Base-by-base conservation (phyloP, 2,797 vertebrate species). In the Capromys pilorides region DNA sequence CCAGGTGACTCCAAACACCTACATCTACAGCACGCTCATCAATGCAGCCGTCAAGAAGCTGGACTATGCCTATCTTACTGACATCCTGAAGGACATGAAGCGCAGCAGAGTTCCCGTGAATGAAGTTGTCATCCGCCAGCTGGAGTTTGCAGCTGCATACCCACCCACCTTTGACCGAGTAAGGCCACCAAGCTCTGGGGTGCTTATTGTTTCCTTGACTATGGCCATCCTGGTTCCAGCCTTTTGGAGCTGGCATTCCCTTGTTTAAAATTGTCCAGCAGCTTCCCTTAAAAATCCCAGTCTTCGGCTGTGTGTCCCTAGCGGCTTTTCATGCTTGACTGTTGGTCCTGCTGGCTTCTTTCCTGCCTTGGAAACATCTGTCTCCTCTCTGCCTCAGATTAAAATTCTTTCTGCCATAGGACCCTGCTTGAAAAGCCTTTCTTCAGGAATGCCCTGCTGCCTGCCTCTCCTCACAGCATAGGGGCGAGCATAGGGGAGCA, bases 101-200 rank as follows among this genome's bases (percentile, higher is more conserved):
- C 98, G 77, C 8, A 97, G 96, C 90, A 94, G 94, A 7, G 98
- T 99, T 81, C 98, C 98, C 7, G 99, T 99, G 54, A 99, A 99
- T 1, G 98, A 99, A 67, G 98, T 99, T 51, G 98, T 99, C 97
- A 98, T 99, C 95, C 98, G 97, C 87, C 99, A 99, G 97, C 98
- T 99, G 96, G 99, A 99, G 97, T 99, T 99, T 1, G 99, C 99
- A 0, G 98, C 99, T 0, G 98, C 98, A 61, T 99, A 99, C 97
- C 99, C 99, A 12, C 98, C 99, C 0, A 98, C 98, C 57, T 99
- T 99, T 81, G 98, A 99, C 98, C 98, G 98, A 98, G 99, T 99
- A 86, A 97, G 98, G 91, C 87, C 57, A 4, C 39, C 0, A 0
- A 0, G 54, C 33, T n/a, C 26, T 18, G 31, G 71, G 2, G 2